Percentiles rank a stretch among this genome's conserved stretches.
Conservation (phyloP, 2,113 vertebrate genomes). For the Ifrita kowaldi region DNA sequence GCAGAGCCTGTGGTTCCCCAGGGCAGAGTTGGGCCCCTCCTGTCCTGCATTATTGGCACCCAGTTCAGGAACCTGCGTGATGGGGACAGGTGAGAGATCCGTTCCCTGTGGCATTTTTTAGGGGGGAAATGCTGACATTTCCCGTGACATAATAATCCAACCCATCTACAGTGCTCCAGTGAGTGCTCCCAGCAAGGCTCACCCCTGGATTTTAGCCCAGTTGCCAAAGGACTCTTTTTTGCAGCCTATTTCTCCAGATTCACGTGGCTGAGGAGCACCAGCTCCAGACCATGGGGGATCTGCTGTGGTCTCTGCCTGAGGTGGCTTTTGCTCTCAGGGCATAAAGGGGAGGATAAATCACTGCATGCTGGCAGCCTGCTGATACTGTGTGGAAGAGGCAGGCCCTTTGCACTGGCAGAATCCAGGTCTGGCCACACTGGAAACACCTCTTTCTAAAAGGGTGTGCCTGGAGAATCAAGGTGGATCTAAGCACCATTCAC, state of each 20-base stretch:
- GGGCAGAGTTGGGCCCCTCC: slow-evolving; percentile 82
- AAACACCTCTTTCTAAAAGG: neutral
- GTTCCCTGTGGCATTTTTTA: neutral
- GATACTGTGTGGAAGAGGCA: neutral
- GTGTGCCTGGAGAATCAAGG: neutral
- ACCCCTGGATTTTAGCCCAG: neutral
- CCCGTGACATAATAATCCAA: neutral
- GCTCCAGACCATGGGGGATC: neutral
- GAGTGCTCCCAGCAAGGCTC: neutral
- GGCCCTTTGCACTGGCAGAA: neutral
- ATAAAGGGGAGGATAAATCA: neutral
- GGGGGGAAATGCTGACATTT: neutral
- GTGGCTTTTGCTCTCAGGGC: neutral
- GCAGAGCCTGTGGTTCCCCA: slow-evolving; percentile 80
- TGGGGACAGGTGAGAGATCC: slow-evolving; percentile 70
- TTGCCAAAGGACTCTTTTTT: neutral
- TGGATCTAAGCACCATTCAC: neutral
- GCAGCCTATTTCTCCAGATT: neutral
- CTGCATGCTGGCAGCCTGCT: neutral
- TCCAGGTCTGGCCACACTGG: neutral
- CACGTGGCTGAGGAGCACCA: neutral
- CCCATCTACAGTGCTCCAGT: neutral
- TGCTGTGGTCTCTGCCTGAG: neutral
- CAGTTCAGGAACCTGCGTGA: slow-evolving; percentile 83
- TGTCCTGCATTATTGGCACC: slow-evolving; percentile 84